Percentiles rank a stretch among this genome's conserved stretches.
Conservation (phyloP, 2,888 invertebrate species). For the Cylindroiulus punctatus region DNA sequence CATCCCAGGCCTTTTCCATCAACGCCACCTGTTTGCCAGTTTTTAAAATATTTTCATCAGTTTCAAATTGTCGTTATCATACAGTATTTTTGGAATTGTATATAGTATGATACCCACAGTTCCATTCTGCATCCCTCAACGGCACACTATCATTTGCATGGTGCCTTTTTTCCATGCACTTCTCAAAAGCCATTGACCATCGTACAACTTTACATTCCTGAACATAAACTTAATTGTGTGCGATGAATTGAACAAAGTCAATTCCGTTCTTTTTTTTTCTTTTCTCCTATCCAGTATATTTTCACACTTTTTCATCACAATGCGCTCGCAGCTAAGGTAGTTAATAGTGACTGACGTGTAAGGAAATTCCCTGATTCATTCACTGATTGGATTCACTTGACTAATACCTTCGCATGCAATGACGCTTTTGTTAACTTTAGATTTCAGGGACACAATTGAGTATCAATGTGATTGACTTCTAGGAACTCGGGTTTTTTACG, state of each 20-base stretch:
- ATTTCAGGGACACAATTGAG: constrained; percentile 35
- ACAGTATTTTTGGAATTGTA: too few species aligned
- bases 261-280: background rate
- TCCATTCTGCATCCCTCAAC: background rate
- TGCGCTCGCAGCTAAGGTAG: constrained; percentile 20
- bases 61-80: too few species aligned
- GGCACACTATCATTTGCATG: background rate
- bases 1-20: background rate
- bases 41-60: too few species aligned
- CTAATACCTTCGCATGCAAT: constrained; percentile 47
- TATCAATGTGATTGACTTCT: constrained; percentile 40
- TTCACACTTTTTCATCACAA: constrained; percentile 47
- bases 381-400: constrained; percentile 48
- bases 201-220: constrained; percentile 25
- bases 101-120: too few species aligned
- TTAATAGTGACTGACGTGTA: constrained; percentile 47
- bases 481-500: background rate
- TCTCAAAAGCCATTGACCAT: constrained; percentile 42
- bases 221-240: constrained; percentile 40
- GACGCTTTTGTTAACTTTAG: constrained; percentile 44
- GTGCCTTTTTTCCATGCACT: constrained; percentile 9
- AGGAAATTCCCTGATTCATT: constrained; percentile 50
- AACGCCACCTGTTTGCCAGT: background rate
- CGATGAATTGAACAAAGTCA: constrained; percentile 43
- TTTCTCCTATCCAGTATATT: constrained; percentile 30